phyloP scores from a whole-genome alignment of 2,888 invertebrate genomes.

The Philopedon plagiatum region DNA sequence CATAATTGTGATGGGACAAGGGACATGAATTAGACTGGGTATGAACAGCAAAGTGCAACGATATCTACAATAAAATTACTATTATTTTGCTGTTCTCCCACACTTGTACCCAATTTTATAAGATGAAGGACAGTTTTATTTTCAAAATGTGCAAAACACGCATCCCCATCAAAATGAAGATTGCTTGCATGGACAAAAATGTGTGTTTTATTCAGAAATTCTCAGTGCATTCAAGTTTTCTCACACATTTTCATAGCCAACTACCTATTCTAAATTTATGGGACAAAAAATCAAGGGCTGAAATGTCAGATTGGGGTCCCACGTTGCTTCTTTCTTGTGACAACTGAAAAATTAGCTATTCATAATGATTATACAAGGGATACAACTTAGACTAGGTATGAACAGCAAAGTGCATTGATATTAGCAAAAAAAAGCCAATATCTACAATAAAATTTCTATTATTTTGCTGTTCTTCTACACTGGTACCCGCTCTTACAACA shows the following conservation, averaged over 20 bases:
- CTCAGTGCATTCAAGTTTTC: slow-evolving; percentile 3
- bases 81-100: no score
- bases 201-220: neutral
- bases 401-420: no score
- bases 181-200: slow-evolving; percentile 9
- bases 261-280: slow-evolving; percentile 34
- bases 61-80: no score
- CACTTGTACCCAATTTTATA: neutral
- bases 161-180: neutral
- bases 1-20: no score
- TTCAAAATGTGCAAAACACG: slow-evolving; percentile 15
- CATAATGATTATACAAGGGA: no score
- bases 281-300: slow-evolving; percentile 49
- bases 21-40: no score
- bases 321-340: slow-evolving; percentile 65
- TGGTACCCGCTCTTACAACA: no score
- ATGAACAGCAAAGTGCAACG: no score
- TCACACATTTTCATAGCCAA: slow-evolving; percentile 7
- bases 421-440: no score
- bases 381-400: no score
- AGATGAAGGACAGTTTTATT: neutral
- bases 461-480: no score
- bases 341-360: slow-evolving; percentile 47
- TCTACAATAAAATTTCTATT: no score
- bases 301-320: slow-evolving; percentile 69